Conservation (phyloP, 2,797 vertebrate species). For the Gadopsis bispinosus region DNA sequence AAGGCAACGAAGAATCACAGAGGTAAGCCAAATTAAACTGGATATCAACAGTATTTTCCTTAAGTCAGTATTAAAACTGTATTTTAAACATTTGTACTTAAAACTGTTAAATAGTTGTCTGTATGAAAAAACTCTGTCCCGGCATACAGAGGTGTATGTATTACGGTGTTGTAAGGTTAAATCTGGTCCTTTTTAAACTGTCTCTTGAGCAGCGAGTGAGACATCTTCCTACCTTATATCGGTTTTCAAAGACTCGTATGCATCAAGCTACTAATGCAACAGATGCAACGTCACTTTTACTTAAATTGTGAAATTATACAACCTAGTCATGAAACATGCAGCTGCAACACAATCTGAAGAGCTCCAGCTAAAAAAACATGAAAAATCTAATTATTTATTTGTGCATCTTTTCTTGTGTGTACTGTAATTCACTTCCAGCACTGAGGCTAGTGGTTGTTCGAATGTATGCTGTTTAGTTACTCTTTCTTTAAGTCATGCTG, state of each 20-base stretch:
- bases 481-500: constrained; percentile 36
- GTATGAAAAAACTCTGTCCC: constrained; percentile 55
- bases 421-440: constrained; percentile 71
- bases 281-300: constrained; percentile 48
- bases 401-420: constrained; percentile 64
- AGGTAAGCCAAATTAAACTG: constrained; percentile 40
- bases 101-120: constrained; percentile 71
- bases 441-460: constrained; percentile 61
- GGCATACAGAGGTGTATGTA: constrained; percentile 62
- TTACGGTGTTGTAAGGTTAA: constrained; percentile 56
- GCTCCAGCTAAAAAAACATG: constrained; percentile 46
- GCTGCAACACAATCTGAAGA: constrained; percentile 45
- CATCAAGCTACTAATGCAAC: constrained; percentile 32
- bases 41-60: constrained; percentile 62
- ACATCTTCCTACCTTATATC: constrained; percentile 40
- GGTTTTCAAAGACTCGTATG: constrained; percentile 33
- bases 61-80: constrained; percentile 84
- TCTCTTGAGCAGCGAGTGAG: constrained; percentile 45
- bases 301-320: constrained; percentile 36
- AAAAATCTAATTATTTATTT: constrained; percentile 74
- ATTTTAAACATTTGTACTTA: constrained; percentile 80
- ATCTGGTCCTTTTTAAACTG: constrained; percentile 57
- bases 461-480: constrained; percentile 71
- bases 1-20: constrained; percentile 18
- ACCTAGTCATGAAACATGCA: constrained; percentile 40